Evolutionary conservation across 2,113 vertebrate species (phyloP).

Genomic region (Onychorhynchus coronatus): DNA sequence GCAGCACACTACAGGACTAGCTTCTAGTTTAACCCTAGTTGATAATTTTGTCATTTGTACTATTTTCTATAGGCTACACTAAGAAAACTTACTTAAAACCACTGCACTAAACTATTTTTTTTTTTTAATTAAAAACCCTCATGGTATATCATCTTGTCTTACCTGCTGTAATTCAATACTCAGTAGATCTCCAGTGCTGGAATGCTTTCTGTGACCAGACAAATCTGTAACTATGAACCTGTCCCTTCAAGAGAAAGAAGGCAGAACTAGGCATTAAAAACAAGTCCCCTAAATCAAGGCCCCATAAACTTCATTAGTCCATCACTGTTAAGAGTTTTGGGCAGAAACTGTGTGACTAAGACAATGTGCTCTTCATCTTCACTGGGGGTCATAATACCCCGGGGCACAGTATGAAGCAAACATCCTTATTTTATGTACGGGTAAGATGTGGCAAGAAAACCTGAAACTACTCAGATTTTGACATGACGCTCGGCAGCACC

Average conservation of each 20-base stretch:
- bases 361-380: not conserved
- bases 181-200: slow-evolving; percentile 83
- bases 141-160: not conserved
- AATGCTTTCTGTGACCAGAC: slow-evolving; percentile 79
- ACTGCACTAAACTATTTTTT: not conserved
- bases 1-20: not conserved
- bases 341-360: not conserved
- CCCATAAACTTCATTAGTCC: not conserved
- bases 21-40: rapidly evolving
- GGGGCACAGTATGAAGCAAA: not conserved
- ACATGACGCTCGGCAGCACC: not conserved
- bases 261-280: slow-evolving; percentile 20
- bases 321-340: not conserved
- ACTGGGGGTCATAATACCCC: not conserved
- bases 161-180: slow-evolving; percentile 83
- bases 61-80: not conserved
- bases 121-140: rapidly evolving
- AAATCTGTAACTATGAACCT: slow-evolving; percentile 81
- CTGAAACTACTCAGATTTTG: not conserved
- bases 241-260: slow-evolving; percentile 70
- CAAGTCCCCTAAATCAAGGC: not conserved
- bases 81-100: not conserved
- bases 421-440: not conserved
- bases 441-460: not conserved
- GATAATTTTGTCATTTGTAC: not conserved